These are phyloP conservation scores for Aythya baeri DNA, from an alignment of 2,113 vertebrate genomes.

Conservation along the genomic window DNA sequence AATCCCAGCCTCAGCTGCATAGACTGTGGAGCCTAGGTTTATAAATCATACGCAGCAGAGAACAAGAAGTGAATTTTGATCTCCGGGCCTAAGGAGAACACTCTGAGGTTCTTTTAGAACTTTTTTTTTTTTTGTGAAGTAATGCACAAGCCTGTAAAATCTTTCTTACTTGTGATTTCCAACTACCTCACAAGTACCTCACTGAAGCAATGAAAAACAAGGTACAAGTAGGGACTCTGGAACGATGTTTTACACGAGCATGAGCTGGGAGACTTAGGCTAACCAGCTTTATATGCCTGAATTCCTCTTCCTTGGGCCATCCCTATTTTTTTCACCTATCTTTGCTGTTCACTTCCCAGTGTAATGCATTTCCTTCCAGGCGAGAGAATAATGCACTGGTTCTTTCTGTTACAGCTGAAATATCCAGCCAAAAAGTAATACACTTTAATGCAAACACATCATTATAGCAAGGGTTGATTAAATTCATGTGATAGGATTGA, in stretches of 20 bases:
- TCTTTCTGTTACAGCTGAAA: neutral
- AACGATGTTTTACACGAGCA: neutral
- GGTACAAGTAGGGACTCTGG: neutral
- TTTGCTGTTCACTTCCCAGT: neutral
- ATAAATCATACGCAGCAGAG: neutral
- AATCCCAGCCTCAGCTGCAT: neutral
- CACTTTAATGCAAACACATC: neutral
- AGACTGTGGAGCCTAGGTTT: neutral
- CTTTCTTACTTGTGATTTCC: neutral
- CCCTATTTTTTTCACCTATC: neutral
- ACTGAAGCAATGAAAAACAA: neutral
- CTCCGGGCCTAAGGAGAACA: neutral
- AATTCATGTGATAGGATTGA: neutral
- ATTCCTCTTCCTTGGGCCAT: neutral
- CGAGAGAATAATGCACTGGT: neutral
- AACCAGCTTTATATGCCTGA: neutral
- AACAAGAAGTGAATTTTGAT: neutral
- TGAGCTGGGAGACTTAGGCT: neutral
- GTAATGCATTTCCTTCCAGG: neutral
- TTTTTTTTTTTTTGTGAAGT: neutral
- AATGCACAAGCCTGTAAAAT: neutral
- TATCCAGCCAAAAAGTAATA: neutral
- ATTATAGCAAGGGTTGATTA: neutral
- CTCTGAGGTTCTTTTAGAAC: neutral
- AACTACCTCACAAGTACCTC: neutral